A percentile compares a stretch with the other conserved stretches of the same genome.
Conservation (phyloP, 2,113 vertebrate species). For the Xiphorhynchus elegans region DNA sequence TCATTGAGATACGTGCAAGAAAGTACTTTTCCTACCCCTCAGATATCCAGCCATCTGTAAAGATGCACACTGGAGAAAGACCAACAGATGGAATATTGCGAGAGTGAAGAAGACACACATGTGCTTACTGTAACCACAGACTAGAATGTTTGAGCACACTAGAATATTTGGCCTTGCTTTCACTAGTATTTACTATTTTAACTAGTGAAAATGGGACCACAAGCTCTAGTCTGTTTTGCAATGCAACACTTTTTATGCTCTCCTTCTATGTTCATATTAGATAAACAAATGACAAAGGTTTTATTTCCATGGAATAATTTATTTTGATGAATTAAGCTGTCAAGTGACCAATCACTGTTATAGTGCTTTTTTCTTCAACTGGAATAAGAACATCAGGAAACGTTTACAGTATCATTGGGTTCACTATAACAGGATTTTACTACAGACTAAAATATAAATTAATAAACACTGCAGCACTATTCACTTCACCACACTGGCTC, state of each 20-base stretch:
- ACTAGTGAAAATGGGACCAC: background rate
- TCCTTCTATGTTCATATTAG: background rate
- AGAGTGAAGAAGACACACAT: background rate
- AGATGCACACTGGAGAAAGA: background rate
- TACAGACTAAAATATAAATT: slow-evolving; percentile 58
- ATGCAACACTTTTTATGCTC: background rate
- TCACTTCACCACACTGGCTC: slow-evolving; percentile 8
- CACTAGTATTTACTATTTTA: background rate
- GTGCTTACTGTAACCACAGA: background rate
- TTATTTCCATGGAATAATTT: slow-evolving; percentile 39
- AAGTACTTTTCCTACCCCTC: background rate
- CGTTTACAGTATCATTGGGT: background rate
- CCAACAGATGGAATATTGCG: background rate
- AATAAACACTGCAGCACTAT: slow-evolving; percentile 45
- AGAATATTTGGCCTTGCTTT: background rate
- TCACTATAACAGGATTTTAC: slow-evolving; percentile 61
- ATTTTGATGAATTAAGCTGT: slow-evolving; percentile 9
- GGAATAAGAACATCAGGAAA: slow-evolving; percentile 30
- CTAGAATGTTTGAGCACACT: background rate
- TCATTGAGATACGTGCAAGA: background rate
- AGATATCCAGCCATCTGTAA: background rate
- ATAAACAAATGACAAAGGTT: slow-evolving; percentile 47
- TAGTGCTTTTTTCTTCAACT: slow-evolving; percentile 23
- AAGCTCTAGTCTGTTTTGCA: background rate
- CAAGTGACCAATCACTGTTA: background rate